Percentiles rank a stretch among this genome's conserved stretches.
phyloP scores from a whole-genome alignment of 2,797 vertebrate genomes.

The Heteromormyrus szaboi region DNA sequence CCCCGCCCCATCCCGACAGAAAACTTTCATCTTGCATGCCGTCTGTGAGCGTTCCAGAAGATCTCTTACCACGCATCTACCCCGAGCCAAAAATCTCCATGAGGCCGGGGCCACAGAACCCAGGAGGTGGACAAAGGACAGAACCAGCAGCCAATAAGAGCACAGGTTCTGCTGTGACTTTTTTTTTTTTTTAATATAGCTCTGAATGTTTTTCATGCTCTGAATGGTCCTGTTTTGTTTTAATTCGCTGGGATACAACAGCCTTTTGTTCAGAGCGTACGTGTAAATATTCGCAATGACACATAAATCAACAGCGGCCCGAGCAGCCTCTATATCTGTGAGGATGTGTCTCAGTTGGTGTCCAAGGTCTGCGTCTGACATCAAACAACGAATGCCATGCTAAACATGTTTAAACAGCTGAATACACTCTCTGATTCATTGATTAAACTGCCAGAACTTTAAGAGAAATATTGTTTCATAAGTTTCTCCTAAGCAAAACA shows the following conservation, averaged over 20 bases:
- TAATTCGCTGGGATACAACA: constrained; percentile 24
- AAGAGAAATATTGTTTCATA: neutral
- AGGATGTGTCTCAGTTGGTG: constrained; percentile 14
- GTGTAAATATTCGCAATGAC: constrained; percentile 26
- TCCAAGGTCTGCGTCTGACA: constrained; percentile 26
- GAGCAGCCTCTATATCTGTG: neutral
- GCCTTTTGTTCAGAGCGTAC: constrained; percentile 35
- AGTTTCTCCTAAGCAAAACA: constrained; percentile 26
- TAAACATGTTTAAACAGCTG: constrained; percentile 36
- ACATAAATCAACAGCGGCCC: constrained; percentile 20
- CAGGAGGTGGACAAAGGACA: neutral
- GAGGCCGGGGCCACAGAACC: neutral
- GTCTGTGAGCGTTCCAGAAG: neutral
- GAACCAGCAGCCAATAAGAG: neutral
- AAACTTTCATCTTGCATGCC: neutral
- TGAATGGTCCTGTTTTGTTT: neutral
- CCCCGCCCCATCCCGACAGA: neutral
- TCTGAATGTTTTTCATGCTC: neutral
- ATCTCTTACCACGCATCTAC: neutral
- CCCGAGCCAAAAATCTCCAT: neutral
- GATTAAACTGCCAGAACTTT: constrained; percentile 14
- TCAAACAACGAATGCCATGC: constrained; percentile 30
- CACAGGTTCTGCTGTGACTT: neutral
- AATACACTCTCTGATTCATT: constrained; percentile 23
- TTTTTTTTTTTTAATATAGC: neutral